Percentiles rank a stretch among this genome's conserved stretches.
Conservation (phyloP, 2,113 vertebrate species). For the Peromyscus maniculatus region DNA sequence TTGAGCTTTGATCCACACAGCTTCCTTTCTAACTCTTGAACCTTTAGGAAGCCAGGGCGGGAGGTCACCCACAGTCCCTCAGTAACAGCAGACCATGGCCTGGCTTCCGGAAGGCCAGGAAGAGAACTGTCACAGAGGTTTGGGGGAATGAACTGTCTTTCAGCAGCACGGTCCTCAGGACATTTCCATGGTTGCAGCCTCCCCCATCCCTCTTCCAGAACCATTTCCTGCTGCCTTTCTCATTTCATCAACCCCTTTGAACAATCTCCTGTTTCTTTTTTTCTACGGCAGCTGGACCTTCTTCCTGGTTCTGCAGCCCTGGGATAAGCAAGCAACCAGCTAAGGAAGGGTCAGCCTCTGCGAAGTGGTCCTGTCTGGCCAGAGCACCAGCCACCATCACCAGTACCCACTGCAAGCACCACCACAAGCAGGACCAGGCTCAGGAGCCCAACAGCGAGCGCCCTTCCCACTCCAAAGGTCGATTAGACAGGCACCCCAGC, state of each 20-base stretch:
- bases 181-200: not conserved
- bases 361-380: not conserved
- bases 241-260: not conserved
- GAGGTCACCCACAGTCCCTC: not conserved
- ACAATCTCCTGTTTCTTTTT: constrained; percentile 70
- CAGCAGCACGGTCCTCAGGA: not conserved
- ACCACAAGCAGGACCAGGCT: rapidly evolving
- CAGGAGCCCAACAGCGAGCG: rapidly evolving
- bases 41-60: not conserved
- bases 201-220: not conserved
- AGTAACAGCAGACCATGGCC: not conserved
- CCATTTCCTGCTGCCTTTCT: not conserved
- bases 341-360: not conserved
- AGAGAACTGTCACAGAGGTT: not conserved
- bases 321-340: constrained; percentile 68
- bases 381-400: not conserved
- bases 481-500: not conserved
- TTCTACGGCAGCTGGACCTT: constrained; percentile 39
- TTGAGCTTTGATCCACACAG: rapidly evolving
- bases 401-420: rapidly evolving
- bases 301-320: constrained; percentile 65
- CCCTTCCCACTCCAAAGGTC: not conserved
- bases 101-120: not conserved
- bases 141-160: not conserved
- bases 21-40: not conserved